phyloP scores from a whole-genome alignment of 2,113 vertebrate species.

The Rhinoderma darwinii region DNA sequence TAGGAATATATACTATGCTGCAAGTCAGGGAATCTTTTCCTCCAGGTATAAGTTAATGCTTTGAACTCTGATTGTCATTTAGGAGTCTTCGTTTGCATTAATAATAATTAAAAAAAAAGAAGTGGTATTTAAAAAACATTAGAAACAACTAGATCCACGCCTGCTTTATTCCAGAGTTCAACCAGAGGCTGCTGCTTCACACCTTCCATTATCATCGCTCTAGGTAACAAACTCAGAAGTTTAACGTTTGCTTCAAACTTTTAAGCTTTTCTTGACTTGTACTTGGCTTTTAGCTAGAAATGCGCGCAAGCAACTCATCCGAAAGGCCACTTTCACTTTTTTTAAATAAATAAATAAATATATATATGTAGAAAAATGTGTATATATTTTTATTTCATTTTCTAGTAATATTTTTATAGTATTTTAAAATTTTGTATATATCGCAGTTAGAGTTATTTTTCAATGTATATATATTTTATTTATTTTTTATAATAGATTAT shows the following conservation, averaged over 20 bases:
- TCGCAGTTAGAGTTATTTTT: no score
- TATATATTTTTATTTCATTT: not conserved
- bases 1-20: not conserved
- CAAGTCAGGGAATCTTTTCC: not conserved
- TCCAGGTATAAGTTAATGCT: not conserved
- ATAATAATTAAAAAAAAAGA: not conserved
- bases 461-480: no score
- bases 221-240: conserved; percentile 1
- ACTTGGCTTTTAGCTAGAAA: conserved; percentile 14
- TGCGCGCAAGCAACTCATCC: not conserved
- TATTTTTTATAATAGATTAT: no score
- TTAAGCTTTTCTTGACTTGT: not conserved
- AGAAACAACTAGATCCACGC: not conserved
- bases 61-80: conserved; percentile 31
- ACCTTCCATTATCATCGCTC: conserved; percentile 5
- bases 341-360: no score
- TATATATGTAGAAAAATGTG: no score
- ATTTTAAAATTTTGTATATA: no score
- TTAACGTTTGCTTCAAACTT: not conserved
- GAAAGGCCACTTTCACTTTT: not conserved
- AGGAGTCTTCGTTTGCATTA: conserved; percentile 14
- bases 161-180: not conserved
- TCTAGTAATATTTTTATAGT: no score
- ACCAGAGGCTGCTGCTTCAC: conserved; percentile 2
- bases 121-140: conserved; percentile 8